Percentiles rank a stretch among this genome's conserved stretches.
Evolutionary conservation across 2,113 vertebrate species (phyloP).

Genomic region (Solea solea): DNA sequence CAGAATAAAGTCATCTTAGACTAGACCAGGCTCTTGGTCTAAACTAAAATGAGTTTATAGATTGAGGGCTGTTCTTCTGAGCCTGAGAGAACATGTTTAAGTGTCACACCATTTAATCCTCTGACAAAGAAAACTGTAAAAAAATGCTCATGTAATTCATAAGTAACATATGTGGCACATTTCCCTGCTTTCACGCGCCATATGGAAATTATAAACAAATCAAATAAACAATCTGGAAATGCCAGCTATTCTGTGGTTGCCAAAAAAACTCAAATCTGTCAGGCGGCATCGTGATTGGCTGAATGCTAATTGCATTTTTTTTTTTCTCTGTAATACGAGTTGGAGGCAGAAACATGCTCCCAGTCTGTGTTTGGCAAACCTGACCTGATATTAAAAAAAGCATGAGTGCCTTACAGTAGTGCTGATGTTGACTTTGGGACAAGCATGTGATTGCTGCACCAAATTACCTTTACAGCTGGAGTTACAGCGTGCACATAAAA

Average conservation of each 20-base stretch:
- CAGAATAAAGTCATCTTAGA: no score
- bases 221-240: conserved; percentile 6
- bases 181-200: conserved; percentile 1
- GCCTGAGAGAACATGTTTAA: no score
- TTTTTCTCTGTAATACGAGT: neutral
- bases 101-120: no score
- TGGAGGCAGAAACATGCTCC: conserved; percentile 20
- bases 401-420: conserved; percentile 22
- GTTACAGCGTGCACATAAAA: conserved; percentile 10
- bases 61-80: no score
- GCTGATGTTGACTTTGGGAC: conserved; percentile 34
- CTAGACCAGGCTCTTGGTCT: no score
- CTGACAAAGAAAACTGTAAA: no score
- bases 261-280: neutral
- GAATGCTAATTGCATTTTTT: conserved; percentile 23
- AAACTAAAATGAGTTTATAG: no score
- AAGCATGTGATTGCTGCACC: conserved; percentile 17
- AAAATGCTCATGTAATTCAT: no score
- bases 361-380: no score
- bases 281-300: conserved; percentile 16
- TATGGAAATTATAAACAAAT: neutral
- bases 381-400: conserved; percentile 1
- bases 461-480: conserved; percentile 19
- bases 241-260: neutral
- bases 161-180: no score